Evolutionary conservation across 2,797 vertebrate species (phyloP), one percentile per base, ranked within the genome.

Genomic region (Amblyopsis hoosieri): DNA sequence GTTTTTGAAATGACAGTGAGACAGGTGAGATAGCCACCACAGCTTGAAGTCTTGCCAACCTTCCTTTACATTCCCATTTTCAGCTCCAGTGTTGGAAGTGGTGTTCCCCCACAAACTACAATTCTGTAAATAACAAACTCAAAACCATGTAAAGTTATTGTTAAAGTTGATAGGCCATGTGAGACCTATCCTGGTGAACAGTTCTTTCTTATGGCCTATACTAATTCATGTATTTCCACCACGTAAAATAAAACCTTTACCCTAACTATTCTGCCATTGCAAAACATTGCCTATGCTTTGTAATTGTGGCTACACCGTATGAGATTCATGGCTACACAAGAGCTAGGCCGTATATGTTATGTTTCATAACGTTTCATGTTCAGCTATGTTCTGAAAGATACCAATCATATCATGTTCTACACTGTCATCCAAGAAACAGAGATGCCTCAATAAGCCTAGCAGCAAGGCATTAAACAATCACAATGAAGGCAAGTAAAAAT

Each of bases 221-320:
- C 10, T 14, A 63, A 11, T 12, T 2, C 2, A 29, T 56, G 59
- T 50, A 50, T 82, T 71, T 66, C 67, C 72, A 69, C 73, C 52
- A 60, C 64, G 74, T 15, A 62, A 63, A 68, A 12, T 54, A 46
- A 71, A 29, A 57, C 37, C 76, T 48, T 12, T 37, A 53, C 31
- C 29, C 64, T 73, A 61, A 29, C 37, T 70, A 51, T 42, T 73
- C 76, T 64, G 57, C 69, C 70, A 58, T 11, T 69, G 72, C 54
- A 47, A 73, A 82, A 81, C 81, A 71, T 78, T 5, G 37, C 37
- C 37, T 42, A 52, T 81, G 71, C 84, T 85, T 82, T 88, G 81
- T 90, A 90, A 91, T 89, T 91, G 76, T 83, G 87, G 81, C 85
- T 14, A 31, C 29, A 13, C 19, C 42, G 33, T 42, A 60, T 46